These are phyloP conservation scores for Thalassarche chlororhynchos DNA, from an alignment of 2,113 vertebrate species.

Conservation along the genomic window DNA sequence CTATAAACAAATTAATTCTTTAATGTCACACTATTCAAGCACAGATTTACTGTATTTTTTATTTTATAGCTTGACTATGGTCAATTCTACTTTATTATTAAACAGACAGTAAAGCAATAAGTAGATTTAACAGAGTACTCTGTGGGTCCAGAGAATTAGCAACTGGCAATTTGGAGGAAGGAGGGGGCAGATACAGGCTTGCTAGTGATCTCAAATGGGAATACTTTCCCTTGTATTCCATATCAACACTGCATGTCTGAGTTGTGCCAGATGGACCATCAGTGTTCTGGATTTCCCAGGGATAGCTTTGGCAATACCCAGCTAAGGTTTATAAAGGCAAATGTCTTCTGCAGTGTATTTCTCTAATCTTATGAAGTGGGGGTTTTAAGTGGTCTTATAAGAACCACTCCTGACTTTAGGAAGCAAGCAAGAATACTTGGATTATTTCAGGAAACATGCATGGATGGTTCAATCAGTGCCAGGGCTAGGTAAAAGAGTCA, in stretches of 20 bases:
- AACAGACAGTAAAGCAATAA: background rate
- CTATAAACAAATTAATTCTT: background rate
- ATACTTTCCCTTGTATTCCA: background rate
- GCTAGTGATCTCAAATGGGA: background rate
- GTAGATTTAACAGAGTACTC: background rate
- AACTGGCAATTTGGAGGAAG: background rate
- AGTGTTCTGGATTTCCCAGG: background rate
- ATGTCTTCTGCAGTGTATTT: background rate
- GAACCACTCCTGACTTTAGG: background rate
- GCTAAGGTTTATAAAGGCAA: background rate
- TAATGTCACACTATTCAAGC: background rate
- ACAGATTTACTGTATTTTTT: background rate
- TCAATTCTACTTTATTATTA: slow-evolving; percentile 1
- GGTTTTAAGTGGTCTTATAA: background rate
- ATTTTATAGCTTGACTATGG: background rate
- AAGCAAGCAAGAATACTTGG: background rate
- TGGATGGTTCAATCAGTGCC: background rate
- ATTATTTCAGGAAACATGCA: background rate
- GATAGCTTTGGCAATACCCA: background rate
- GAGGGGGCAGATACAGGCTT: background rate
- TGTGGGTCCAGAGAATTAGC: background rate
- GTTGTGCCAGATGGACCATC: background rate
- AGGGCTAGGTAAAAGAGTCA: background rate
- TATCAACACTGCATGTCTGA: background rate
- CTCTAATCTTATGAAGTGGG: background rate